phyloP scores from a whole-genome alignment of 2,888 invertebrate species.

The Ophioninae sp. region DNA sequence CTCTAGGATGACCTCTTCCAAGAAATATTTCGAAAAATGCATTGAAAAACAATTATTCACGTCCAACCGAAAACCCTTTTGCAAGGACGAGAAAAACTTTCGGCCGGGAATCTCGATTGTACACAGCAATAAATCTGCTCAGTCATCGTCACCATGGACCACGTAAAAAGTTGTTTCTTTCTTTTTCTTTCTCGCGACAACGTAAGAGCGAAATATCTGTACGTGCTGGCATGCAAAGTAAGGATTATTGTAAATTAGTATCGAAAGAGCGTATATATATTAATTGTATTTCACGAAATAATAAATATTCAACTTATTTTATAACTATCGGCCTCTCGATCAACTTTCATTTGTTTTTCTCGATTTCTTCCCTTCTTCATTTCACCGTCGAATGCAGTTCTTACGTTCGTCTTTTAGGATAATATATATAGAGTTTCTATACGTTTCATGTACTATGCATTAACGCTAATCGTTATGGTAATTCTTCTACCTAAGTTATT shows the following conservation, averaged over 20 bases:
- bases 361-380: slow-evolving; percentile 24
- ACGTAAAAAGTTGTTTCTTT: slow-evolving; percentile 6
- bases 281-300: slow-evolving; percentile 76
- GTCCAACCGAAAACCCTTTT: slow-evolving; percentile 24
- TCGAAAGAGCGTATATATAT: slow-evolving; percentile 74
- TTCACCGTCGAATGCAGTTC: slow-evolving; percentile 14
- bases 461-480: slow-evolving; percentile 62
- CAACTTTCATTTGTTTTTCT: slow-evolving; percentile 64
- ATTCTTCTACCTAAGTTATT: slow-evolving; percentile 73
- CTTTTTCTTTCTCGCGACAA: slow-evolving; percentile 12
- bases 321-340: slow-evolving; percentile 69
- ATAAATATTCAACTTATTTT: slow-evolving; percentile 77
- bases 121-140: slow-evolving; percentile 70
- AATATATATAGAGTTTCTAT: slow-evolving; percentile 1
- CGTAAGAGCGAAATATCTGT: slow-evolving; percentile 50
- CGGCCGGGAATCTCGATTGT: slow-evolving; percentile 55
- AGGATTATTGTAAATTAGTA: slow-evolving; percentile 71
- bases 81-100: slow-evolving; percentile 63
- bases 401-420: background rate
- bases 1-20: background rate
- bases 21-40: slow-evolving; percentile 42
- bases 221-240: slow-evolving; percentile 67
- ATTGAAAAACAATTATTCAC: slow-evolving; percentile 23
- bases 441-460: slow-evolving; percentile 16
- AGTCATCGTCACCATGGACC: slow-evolving; percentile 50